Conservation (phyloP, 2,797 vertebrate species). For the Cheracebus regulus region DNA sequence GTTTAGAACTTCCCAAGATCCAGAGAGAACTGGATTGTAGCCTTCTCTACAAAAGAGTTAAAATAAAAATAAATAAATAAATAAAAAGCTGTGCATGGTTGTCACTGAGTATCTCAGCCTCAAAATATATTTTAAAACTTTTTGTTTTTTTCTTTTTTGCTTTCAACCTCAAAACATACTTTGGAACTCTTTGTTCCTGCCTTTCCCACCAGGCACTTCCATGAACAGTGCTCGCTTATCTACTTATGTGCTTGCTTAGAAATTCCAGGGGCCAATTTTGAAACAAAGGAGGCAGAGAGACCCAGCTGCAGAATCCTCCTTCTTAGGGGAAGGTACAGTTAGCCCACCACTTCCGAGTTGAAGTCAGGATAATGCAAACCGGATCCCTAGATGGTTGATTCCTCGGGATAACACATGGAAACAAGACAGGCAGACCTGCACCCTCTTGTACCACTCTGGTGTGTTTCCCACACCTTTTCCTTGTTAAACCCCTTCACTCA, state of each 20-base stretch:
- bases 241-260: background rate
- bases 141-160: background rate
- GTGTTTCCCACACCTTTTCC: background rate
- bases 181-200: background rate
- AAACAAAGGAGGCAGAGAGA: background rate
- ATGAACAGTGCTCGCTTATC: fast-evolving
- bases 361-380: background rate
- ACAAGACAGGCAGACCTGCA: background rate
- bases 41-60: background rate
- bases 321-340: background rate
- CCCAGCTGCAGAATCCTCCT: background rate
- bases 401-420: background rate
- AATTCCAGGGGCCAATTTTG: background rate
- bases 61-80: too few species aligned
- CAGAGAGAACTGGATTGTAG: background rate
- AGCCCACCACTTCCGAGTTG: background rate
- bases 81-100: background rate
- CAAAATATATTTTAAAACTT: background rate
- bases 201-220: background rate
- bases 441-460: background rate
- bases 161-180: background rate
- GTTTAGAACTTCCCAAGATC: background rate
- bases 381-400: background rate
- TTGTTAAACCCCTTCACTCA: background rate
- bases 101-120: background rate